phyloP scores from a whole-genome alignment of 2,113 vertebrate species.

The Mormoops blainvillei region DNA sequence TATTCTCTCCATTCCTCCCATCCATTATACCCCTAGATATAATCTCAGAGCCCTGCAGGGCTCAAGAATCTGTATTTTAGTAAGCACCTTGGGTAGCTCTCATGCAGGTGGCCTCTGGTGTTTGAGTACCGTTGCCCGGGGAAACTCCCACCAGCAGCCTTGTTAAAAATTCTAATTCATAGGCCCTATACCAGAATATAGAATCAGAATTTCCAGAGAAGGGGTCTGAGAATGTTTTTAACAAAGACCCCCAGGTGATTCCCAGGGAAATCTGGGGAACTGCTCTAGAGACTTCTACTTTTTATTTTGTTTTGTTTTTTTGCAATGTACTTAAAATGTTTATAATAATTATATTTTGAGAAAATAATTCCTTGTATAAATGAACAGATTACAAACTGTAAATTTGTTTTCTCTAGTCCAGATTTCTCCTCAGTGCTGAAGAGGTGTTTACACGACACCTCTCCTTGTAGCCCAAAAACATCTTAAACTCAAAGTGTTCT shows the following conservation, averaged over 20 bases:
- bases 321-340: not conserved
- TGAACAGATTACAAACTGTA: not conserved
- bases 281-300: not conserved
- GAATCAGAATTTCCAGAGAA: not conserved
- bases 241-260: not conserved
- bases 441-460: not conserved
- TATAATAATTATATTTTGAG: conserved; percentile 20
- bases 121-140: not conserved
- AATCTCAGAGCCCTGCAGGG: no score
- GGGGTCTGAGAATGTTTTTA: not conserved
- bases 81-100: not conserved
- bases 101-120: not conserved
- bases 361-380: not conserved
- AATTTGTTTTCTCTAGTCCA: not conserved
- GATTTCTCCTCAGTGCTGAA: not conserved
- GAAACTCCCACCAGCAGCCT: not conserved
- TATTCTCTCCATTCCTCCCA: not conserved
- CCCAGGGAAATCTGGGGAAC: not conserved
- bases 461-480: conserved; percentile 10
- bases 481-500: not conserved
- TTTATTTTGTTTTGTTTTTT: not conserved
- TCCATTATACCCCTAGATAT: not conserved
- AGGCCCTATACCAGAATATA: not conserved
- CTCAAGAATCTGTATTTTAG: not conserved
- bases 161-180: not conserved